phyloP scores from a whole-genome alignment of 2,797 vertebrate genomes.

The Tangara arthus region DNA sequence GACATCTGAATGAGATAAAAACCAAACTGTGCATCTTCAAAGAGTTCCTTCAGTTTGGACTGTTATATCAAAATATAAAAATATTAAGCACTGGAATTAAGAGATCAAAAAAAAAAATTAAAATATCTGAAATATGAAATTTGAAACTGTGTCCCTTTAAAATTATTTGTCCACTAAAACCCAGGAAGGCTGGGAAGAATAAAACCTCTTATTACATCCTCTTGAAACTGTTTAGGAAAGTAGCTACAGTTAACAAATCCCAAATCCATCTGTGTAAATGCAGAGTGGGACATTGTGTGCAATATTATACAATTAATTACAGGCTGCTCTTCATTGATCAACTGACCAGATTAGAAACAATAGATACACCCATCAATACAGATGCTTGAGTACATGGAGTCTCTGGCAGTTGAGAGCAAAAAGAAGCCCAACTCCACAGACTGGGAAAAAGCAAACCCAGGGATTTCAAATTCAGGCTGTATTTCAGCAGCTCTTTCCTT shows the following conservation, averaged over 20 bases:
- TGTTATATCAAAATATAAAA: background rate
- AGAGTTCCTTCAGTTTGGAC: background rate
- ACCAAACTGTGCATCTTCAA: background rate
- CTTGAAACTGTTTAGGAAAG: background rate
- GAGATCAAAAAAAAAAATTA: background rate
- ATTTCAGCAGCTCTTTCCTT: background rate
- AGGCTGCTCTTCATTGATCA: conserved; percentile 21
- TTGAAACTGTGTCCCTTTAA: background rate
- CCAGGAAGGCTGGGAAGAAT: background rate
- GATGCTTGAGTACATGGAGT: background rate
- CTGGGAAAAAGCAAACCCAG: background rate
- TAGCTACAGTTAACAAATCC: background rate
- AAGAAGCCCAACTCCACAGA: background rate
- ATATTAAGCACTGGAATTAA: background rate
- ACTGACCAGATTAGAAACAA: conserved; percentile 53
- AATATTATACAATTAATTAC: conserved; percentile 48
- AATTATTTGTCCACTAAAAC: background rate
- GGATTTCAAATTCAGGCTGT: background rate
- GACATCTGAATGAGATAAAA: background rate
- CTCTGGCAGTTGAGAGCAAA: background rate
- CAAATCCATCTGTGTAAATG: background rate
- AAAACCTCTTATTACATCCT: background rate
- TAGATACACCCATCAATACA: background rate
- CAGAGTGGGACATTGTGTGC: background rate
- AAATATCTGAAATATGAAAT: background rate